Evolutionary conservation across 2,888 invertebrate genomes (phyloP), one percentile per base, ranked within the genome.

Genomic region (Mimachlamys varia): DNA sequence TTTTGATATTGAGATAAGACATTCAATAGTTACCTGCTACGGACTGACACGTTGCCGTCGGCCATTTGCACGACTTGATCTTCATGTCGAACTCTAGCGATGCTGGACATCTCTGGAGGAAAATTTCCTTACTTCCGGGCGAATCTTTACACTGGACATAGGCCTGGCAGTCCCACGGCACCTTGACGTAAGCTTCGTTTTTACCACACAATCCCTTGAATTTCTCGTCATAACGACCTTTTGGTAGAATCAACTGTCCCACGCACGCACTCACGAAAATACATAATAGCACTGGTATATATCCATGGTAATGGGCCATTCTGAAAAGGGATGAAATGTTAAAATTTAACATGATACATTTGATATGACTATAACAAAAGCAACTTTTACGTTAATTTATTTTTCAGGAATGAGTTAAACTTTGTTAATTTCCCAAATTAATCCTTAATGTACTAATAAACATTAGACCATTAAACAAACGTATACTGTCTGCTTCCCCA

Each of bases 151-250:
- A 94, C 27, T 93, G 93, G 5, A 94, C 92, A 88, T 94, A 94
- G 17, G 94, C 94, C 12, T 93, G 90, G 90, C 94, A 94, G 89
- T 94, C 94, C 93, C 94, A 94, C 1, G 94, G 94, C 55, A 94
- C 91, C 27, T 93, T 91, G 2, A 93, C 93, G 89, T 94, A 94
- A 1, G 92, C 89, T 50, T 94, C 93, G 15, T 92, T 91, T 87
- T 92, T 92, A 0, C 88, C 88, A 90, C 94, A 94, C 88, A 94
- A 93, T 44, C 89, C 88, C 17, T 88, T 90, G 49, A 90, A 27
- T 76, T 27, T 76, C 12, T 76, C 76, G 76, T 76, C 76, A 76
- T 76, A 76, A 33, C 76, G 76, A 76, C 76, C 76, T 76, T 76
- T 76, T 76, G 76, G 76, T 76, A 76, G 76, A 76, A 76, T 76